These are phyloP conservation scores for Empidonax alnorum DNA, from an alignment of 2,113 vertebrate species.

Conservation along the genomic window DNA sequence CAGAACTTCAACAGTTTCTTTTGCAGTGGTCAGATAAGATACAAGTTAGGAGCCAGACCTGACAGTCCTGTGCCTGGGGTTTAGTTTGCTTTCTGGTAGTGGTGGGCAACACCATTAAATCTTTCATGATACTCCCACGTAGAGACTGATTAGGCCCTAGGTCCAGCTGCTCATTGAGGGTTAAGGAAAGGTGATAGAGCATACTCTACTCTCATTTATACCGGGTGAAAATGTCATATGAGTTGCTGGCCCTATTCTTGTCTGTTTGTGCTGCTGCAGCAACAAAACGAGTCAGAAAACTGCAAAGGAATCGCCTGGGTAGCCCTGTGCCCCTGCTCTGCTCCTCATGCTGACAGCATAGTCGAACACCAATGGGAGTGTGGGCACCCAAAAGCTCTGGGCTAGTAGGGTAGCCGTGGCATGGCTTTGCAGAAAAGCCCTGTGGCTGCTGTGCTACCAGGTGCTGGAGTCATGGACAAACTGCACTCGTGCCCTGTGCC, in stretches of 20 bases:
- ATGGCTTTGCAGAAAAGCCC: background rate
- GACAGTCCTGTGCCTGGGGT: background rate
- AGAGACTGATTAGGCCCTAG: background rate
- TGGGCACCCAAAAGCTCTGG: background rate
- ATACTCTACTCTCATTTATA: background rate
- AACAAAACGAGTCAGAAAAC: background rate
- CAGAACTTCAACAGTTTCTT: background rate
- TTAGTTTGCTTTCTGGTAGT: background rate
- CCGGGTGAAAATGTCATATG: background rate
- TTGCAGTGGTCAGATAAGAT: background rate
- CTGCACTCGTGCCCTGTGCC: background rate
- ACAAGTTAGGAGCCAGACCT: background rate
- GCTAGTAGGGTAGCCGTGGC: background rate
- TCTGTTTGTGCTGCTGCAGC: background rate
- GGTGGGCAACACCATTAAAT: background rate
- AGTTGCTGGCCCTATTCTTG: background rate
- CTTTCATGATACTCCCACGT: background rate
- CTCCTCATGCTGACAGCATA: background rate
- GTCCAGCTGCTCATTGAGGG: background rate
- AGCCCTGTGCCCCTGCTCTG: background rate
- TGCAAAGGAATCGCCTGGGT: background rate
- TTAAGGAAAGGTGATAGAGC: background rate
- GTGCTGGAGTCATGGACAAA: background rate
- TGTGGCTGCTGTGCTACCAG: background rate
- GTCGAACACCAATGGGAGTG: background rate